A percentile compares a stretch with the other conserved stretches of the same genome.
Evolutionary conservation across 2,113 vertebrate genomes (phyloP).

Genomic region (Prochilodus magdalenae): DNA sequence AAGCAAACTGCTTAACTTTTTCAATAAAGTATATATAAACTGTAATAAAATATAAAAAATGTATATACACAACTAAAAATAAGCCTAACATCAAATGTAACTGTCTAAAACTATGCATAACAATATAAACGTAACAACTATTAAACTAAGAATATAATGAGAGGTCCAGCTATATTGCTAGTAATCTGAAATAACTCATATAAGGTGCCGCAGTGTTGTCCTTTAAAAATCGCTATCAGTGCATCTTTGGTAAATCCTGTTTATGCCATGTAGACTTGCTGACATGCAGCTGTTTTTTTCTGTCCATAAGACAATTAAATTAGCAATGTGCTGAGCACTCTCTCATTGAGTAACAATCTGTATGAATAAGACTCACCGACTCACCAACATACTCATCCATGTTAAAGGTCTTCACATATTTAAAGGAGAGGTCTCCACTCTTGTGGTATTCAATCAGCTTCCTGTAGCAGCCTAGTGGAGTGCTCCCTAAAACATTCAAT

Average conservation of each 20-base stretch:
- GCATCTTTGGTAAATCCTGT: neutral
- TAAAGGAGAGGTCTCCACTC: constrained; percentile 92
- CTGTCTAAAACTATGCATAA: too few relatives aligned
- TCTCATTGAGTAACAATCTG: neutral
- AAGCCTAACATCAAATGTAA: too few relatives aligned
- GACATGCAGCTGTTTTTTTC: neutral
- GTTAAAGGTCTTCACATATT: constrained; percentile 97
- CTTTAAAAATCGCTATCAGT: neutral
- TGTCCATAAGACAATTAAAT: constrained; percentile 12
- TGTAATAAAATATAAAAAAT: too few relatives aligned
- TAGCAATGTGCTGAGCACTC: neutral
- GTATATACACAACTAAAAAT: too few relatives aligned
- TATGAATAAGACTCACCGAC: constrained; percentile 58
- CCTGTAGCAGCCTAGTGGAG: constrained; percentile 90
- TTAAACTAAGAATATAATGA: too few relatives aligned
- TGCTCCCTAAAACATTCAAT: constrained; percentile 81
- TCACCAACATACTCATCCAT: constrained; percentile 99
- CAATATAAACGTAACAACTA: too few relatives aligned
- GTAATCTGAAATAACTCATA: neutral
- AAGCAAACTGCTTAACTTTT: too few relatives aligned
- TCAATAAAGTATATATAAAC: too few relatives aligned
- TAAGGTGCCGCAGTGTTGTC: neutral
- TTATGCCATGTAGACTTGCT: neutral
- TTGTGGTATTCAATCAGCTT: constrained; percentile 93
- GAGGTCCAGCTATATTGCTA: too few relatives aligned